A percentile compares a stretch with the other conserved stretches of the same genome.
Conservation (phyloP, 2,113 vertebrate genomes). For the Pseudorectes ferrugineus region DNA sequence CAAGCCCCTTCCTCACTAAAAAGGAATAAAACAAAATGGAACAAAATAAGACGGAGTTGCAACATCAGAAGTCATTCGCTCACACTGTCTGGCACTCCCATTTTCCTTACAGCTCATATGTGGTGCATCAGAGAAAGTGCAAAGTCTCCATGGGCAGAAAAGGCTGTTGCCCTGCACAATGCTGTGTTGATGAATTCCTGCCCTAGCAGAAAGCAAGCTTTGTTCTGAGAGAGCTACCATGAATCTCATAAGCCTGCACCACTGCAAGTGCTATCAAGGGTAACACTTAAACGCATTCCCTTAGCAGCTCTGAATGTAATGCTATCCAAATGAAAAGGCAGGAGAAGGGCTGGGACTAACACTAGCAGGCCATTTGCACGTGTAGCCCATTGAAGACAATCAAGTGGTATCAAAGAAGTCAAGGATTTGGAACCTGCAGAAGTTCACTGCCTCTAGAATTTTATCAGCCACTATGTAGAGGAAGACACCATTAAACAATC, state of each 20-base stretch:
- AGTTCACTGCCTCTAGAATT: neutral
- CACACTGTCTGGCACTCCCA: neutral
- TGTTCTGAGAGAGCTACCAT: neutral
- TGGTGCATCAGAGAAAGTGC: neutral
- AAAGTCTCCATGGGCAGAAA: neutral
- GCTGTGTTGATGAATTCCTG: neutral
- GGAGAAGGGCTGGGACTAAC: neutral
- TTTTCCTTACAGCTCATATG: neutral
- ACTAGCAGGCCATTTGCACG: neutral
- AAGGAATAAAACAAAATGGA: neutral
- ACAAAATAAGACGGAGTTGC: constrained; percentile 33
- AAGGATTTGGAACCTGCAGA: neutral
- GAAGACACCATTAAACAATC: neutral
- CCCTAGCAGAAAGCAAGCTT: neutral
- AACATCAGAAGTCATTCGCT: constrained; percentile 21
- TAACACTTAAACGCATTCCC: neutral
- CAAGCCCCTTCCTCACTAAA: neutral
- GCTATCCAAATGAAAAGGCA: neutral
- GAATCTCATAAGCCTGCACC: neutral
- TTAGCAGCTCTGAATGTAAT: neutral
- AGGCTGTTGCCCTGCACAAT: neutral
- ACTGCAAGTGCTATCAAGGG: neutral
- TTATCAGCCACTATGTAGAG: neutral
- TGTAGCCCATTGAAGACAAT: neutral
- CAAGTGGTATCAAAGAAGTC: neutral